A percentile compares a stretch with the other conserved stretches of the same genome.
Conservation (phyloP, 2,888 invertebrate genomes). For the Brenthis ino region DNA sequence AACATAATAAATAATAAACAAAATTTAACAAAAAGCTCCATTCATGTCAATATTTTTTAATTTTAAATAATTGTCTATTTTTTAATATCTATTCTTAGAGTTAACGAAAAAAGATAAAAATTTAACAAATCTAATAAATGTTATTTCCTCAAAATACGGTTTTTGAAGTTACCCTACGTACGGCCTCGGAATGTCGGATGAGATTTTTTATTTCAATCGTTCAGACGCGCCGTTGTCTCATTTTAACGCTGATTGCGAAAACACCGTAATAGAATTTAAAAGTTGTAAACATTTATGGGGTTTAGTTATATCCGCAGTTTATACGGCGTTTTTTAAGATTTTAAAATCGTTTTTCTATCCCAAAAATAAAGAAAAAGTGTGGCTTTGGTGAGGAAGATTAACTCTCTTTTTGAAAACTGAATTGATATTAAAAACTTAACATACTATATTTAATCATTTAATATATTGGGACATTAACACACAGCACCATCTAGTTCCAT, state of each 20-base stretch:
- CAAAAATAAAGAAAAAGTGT: neutral
- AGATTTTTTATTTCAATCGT: conserved; percentile 41
- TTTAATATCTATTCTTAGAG: no score
- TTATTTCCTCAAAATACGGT: neutral
- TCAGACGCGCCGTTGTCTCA: conserved; percentile 29
- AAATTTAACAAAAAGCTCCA: no score
- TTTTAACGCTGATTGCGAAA: conserved; percentile 23
- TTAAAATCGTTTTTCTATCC: neutral
- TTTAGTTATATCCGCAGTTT: neutral
- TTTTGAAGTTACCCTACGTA: neutral
- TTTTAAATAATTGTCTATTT: no score
- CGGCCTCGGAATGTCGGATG: conserved; percentile 44
- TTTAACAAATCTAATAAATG: conserved; percentile 1
- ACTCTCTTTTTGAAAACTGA: no score
- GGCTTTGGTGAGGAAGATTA: no score
- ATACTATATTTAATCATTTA: no score
- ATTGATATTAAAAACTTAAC: no score
- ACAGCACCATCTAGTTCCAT: no score
- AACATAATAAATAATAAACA: no score
- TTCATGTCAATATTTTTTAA: no score
- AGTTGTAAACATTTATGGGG: conserved; percentile 26
- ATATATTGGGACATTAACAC: no score
- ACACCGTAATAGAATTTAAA: conserved; percentile 21
- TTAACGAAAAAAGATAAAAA: no score
- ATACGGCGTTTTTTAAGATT: neutral